Evolutionary conservation across 2,113 vertebrate genomes (phyloP).

Genomic region (Oreochromis tanganicae): DNA sequence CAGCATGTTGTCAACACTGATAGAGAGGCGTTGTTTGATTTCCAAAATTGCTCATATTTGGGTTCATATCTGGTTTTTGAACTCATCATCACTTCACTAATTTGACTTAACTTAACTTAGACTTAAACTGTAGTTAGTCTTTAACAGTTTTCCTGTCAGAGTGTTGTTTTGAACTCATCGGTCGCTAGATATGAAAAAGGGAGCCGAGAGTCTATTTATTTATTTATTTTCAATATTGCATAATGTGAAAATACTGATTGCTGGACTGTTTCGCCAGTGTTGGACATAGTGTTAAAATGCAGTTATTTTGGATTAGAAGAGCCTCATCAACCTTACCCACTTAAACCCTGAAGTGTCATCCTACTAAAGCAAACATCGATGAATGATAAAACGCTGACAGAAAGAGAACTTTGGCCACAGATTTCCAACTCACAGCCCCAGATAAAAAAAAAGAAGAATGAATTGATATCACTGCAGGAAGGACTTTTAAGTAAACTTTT

Average conservation of each 20-base stretch:
- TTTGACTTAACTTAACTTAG: too few relatives aligned
- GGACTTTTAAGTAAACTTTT: not conserved
- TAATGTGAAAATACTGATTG: not conserved
- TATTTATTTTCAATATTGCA: not conserved
- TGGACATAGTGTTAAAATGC: not conserved
- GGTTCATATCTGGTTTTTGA: not conserved
- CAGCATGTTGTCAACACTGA: not conserved
- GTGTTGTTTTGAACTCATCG: not conserved
- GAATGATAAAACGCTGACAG: slow-evolving; percentile 12
- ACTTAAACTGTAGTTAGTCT: not conserved
- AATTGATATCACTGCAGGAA: not conserved
- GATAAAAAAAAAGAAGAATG: slow-evolving; percentile 3
- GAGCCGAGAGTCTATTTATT: not conserved
- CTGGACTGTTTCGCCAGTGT: not conserved
- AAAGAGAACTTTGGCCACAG: slow-evolving; percentile 66
- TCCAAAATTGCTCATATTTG: not conserved
- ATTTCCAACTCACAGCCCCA: slow-evolving; percentile 55
- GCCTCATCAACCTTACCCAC: not conserved
- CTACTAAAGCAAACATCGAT: slow-evolving; percentile 10
- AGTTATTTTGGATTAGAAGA: not conserved
- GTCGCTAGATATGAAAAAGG: not conserved
- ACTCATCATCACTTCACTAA: not conserved
- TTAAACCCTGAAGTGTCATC: not conserved
- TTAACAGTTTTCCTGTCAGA: not conserved
- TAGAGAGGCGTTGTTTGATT: not conserved